A percentile compares a stretch with the other conserved stretches of the same genome.
Conservation (phyloP, 2,113 vertebrate species). For the Enhydra lutris region DNA sequence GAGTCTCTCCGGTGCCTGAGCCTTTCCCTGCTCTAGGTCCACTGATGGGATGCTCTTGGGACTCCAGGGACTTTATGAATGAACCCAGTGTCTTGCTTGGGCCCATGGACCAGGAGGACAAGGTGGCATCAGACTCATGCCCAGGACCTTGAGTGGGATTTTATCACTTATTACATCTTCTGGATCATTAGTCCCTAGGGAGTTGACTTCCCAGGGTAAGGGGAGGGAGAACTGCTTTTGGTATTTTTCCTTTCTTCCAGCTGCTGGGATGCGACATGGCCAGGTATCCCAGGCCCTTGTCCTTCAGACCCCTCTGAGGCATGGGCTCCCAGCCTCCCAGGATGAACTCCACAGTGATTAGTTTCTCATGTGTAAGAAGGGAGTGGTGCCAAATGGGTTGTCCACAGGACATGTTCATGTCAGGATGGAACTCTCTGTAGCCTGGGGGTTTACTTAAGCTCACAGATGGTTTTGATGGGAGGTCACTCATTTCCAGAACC, state of each 20-base stretch:
- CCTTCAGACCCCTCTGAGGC: neutral
- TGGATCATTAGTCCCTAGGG: neutral
- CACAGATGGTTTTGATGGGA: neutral
- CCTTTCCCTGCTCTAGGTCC: neutral
- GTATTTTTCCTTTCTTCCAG: neutral
- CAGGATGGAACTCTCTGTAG: neutral
- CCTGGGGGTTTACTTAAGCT: neutral
- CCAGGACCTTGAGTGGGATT: neutral
- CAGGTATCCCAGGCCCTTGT: neutral
- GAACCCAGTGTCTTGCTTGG: neutral
- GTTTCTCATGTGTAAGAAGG: neutral
- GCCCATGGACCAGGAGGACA: neutral
- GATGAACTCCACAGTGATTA: neutral
- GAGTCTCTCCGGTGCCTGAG: neutral
- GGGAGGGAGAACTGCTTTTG: neutral
- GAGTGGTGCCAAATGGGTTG: fast-evolving
- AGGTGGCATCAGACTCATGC: neutral
- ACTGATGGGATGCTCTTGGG: fast-evolving
- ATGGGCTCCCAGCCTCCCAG: neutral
- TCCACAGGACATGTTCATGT: neutral
- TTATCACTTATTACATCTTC: neutral
- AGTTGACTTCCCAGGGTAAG: neutral
- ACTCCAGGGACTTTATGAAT: neutral
- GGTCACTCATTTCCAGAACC: neutral
- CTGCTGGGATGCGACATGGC: neutral